phyloP scores from a whole-genome alignment of 2,113 vertebrate genomes.

The Zosterops japonicus region DNA sequence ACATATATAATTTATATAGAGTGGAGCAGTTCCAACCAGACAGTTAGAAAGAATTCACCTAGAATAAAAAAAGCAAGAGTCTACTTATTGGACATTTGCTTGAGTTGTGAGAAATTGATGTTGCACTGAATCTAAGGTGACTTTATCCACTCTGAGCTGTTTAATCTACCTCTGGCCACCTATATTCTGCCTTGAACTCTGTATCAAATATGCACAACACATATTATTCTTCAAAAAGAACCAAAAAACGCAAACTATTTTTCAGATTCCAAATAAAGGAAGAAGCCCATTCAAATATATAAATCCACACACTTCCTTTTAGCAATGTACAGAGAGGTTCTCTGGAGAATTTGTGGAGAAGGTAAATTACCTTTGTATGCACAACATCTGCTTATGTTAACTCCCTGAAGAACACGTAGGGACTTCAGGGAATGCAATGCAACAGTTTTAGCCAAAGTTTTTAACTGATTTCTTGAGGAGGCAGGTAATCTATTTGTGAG shows the following conservation, averaged over 20 bases:
- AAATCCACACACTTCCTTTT: neutral
- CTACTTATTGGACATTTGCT: neutral
- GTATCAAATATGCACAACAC: neutral
- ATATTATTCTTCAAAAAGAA: neutral
- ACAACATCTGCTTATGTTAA: neutral
- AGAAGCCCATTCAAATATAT: neutral
- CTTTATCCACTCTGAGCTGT: neutral
- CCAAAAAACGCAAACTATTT: neutral
- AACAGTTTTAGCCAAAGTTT: neutral
- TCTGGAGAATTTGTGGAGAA: neutral
- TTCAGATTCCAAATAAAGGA: neutral
- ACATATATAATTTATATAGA: neutral
- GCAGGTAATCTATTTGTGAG: neutral
- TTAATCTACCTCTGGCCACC: neutral
- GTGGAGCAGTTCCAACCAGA: neutral
- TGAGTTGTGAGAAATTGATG: neutral
- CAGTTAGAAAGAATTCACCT: neutral
- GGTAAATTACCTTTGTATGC: neutral
- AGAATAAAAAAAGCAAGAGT: neutral
- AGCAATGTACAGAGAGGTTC: neutral
- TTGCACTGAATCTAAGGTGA: neutral
- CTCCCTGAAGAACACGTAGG: neutral
- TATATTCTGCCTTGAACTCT: neutral
- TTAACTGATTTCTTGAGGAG: neutral
- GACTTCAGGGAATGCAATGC: neutral